Evolutionary conservation across 2,113 vertebrate genomes (phyloP).

Genomic region (Neodontobutis hainanensis): DNA sequence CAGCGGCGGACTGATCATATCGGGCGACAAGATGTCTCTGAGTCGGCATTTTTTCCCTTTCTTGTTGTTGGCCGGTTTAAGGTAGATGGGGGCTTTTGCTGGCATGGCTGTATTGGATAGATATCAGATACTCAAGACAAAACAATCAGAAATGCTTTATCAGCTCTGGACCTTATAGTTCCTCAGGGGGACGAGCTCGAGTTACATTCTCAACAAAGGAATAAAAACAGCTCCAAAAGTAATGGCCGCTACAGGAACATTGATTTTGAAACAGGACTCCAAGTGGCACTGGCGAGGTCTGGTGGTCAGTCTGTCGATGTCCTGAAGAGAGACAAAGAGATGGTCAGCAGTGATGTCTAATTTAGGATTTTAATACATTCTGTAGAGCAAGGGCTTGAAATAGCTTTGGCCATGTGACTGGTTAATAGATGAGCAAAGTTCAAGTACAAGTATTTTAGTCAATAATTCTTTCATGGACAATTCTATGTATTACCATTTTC

Average conservation of each 20-base stretch:
- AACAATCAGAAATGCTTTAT: conserved; percentile 30
- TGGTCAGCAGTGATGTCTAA: conserved; percentile 34
- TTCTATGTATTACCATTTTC: too few species aligned
- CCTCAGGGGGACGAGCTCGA: conserved; percentile 30
- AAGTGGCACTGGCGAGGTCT: conserved; percentile 19
- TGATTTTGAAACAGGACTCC: conserved; percentile 45
- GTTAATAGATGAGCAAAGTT: too few species aligned
- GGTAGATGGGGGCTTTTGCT: conserved; percentile 96
- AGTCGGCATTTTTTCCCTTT: conserved; percentile 98
- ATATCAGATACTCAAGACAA: conserved; percentile 37
- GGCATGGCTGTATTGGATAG: conserved; percentile 83
- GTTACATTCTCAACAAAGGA: conserved; percentile 76
- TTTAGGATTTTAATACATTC: conserved; percentile 9
- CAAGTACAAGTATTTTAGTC: too few species aligned
- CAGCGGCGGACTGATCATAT: conserved; percentile 97
- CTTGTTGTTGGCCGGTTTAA: conserved; percentile 92
- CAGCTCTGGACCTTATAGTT: conserved; percentile 44
- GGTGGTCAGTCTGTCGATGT: conserved; percentile 21
- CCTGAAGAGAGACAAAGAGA: conserved; percentile 64
- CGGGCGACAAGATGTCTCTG: conserved; percentile 94
- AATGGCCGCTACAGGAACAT: conserved; percentile 47
- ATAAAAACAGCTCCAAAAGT: conserved; percentile 39
- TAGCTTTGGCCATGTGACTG: too few species aligned
- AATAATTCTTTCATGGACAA: too few species aligned
- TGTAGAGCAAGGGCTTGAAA: too few species aligned